Evolutionary conservation across 2,113 vertebrate species (phyloP), one percentile per base, ranked within the genome.

Genomic region (Anser cygnoides): DNA sequence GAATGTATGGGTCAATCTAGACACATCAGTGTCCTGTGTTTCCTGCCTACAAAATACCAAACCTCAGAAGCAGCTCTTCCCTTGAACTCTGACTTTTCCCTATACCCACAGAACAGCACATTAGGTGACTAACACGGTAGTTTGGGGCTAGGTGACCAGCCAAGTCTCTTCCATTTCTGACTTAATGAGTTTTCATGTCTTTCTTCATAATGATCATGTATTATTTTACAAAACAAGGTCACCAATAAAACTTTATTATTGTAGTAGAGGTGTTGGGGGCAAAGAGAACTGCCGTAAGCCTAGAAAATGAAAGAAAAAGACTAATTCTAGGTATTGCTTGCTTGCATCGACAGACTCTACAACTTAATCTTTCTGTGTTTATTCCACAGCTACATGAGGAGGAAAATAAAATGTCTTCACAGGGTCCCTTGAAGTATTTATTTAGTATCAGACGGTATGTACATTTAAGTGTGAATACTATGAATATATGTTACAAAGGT

Each of bases 221-320:
- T 12, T 73, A 37, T 46, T 78, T 63, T 44, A 50, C 19, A 31
- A 67, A 65, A 71, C 18, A 46, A 65, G 52, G 3, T 52, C 52
- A 20, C 17, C 20, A 28, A 12, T 49, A 76, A 85, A 90, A 61
- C 13, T 5, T 35, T 18, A 59, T 26, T 44, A 25, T 20, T 2
- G 2, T 35, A 50, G 13, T 23, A 41, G 9, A n/a, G 33, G 19
- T 25, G 54, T 0, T 18, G 19, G 7, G 21, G 46, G 4, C 3
- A 68, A 41, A 85, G 35, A 52, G 19, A 58, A 49, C 23, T 22
- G 28, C 39, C 33, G 4, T 18, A 73, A 80, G 29, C 28, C 59
- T 54, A 46, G 26, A 66, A 80, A 63, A 3, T 17, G 79, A 10
- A 39, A 76, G 44, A 76, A 43, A 70, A 8, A 39, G 9, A 67